Conservation (phyloP, 2,113 vertebrate species). For the Chionis minor region DNA sequence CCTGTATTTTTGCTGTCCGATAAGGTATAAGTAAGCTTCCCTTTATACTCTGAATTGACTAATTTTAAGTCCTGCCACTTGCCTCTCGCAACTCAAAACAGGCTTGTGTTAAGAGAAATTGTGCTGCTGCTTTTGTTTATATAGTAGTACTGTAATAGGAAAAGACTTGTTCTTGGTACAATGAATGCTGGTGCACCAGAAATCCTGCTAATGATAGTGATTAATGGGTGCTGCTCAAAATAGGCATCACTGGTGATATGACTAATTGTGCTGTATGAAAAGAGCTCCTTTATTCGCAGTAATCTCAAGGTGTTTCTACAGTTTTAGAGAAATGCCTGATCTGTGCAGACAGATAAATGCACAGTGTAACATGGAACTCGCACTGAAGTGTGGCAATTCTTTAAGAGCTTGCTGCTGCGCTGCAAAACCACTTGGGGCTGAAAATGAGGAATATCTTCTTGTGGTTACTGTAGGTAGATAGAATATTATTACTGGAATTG, state of each 20-base stretch:
- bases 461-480: conserved; percentile 40
- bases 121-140: conserved; percentile 44
- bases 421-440: not conserved
- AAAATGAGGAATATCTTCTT: not conserved
- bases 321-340: not conserved
- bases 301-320: conserved; percentile 19
- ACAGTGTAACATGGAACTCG: not conserved
- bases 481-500: not conserved
- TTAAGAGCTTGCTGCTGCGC: not conserved
- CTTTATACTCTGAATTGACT: not conserved
- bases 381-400: not conserved
- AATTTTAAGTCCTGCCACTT: not conserved
- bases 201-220: conserved; percentile 58
- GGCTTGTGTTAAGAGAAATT: not conserved
- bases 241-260: conserved; percentile 22
- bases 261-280: conserved; percentile 28
- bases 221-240: conserved; percentile 49
- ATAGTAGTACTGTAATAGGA: conserved; percentile 14
- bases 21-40: not conserved
- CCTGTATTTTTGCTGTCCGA: not conserved
- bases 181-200: conserved; percentile 39
- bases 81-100: not conserved
- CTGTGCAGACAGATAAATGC: not conserved
- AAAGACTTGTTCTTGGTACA: conserved; percentile 34
- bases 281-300: conserved; percentile 6